Base-by-base conservation (phyloP, 2,888 invertebrate genomes). In the Ophioninae sp. region DNA sequence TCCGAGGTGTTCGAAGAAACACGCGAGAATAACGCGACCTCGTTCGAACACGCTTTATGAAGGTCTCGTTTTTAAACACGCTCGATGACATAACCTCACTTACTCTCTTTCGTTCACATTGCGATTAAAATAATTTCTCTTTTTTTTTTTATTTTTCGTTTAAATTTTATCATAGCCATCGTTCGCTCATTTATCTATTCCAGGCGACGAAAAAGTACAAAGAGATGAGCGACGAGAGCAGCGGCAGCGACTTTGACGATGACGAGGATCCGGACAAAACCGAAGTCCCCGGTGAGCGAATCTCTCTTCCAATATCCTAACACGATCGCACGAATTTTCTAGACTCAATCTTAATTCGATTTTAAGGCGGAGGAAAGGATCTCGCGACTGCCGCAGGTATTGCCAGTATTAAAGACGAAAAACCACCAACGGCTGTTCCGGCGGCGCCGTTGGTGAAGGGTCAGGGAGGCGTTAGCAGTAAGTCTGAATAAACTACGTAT, bases 261-360 rank as follows among this genome's bases (percentile, higher is more conserved):
- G 97, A 97, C 92, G 97, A 97, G 89, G 98, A 98, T 94, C 98
- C 98, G 80, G 98, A 98, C 93, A 97, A 96, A 93, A 96, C 97
- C 93, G 97, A 97, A 95, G 97, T 98, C 65, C 97, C 97, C 92
- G 97, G 97, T 96, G 93, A 93, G 92, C 90, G 17, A 20, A 23
- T 6, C 58, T 59, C 58, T 59, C 20, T 39, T 20, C 17, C n/a
- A 39, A 58, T 64, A 13, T 30, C 0, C 76, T 56, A 59, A 22
- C 22, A 51, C 13, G 13, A 6, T 8, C 41, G 30, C 0, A 68
- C 6, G 20, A 37, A 58, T 61, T 20, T 67, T 6, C 58, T 65
- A 22, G 41, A 75, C 51, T 6, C 17, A 17, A 51, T 65, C 22
- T 69, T n/a, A 3, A 30, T 10, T 85, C 81, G 71, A 68, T 82